phyloP scores from a whole-genome alignment of 2,113 vertebrate species.

The Tapirus terrestris region DNA sequence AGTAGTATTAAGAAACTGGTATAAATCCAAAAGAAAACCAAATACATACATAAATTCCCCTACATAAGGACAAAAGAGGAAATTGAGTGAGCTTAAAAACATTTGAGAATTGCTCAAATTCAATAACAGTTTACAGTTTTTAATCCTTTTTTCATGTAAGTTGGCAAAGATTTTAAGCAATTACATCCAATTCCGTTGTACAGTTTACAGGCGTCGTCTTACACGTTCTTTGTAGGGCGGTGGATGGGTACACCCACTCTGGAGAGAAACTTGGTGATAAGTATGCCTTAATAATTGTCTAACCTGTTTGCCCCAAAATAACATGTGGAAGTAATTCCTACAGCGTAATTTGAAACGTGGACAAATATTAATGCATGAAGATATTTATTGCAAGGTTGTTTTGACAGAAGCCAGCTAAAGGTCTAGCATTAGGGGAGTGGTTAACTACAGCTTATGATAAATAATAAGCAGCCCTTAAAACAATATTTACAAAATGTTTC shows the following conservation, averaged over 20 bases:
- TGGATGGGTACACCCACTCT: not conserved
- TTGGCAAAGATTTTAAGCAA: conserved; percentile 35
- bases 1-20: not conserved
- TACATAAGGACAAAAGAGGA: not conserved
- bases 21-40: conserved; percentile 8
- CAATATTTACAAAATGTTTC: conserved; percentile 55
- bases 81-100: not conserved
- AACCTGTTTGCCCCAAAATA: not conserved
- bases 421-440: not conserved
- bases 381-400: conserved; percentile 46
- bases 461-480: conserved; percentile 36
- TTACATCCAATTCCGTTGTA: not conserved
- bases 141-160: not conserved
- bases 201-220: not conserved
- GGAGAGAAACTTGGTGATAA: not conserved
- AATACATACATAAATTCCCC: not conserved
- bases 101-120: conserved; percentile 33
- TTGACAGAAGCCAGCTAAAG: conserved; percentile 32
- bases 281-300: not conserved
- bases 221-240: not conserved
- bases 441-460: conserved; percentile 24
- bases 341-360: conserved; percentile 23
- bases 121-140: conserved; percentile 1
- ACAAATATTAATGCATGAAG: conserved; percentile 45
- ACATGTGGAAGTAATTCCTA: conserved; percentile 46